These are phyloP conservation scores for Parnassius mnemosyne DNA, from an alignment of 2,888 invertebrate species.

Conservation along the genomic window DNA sequence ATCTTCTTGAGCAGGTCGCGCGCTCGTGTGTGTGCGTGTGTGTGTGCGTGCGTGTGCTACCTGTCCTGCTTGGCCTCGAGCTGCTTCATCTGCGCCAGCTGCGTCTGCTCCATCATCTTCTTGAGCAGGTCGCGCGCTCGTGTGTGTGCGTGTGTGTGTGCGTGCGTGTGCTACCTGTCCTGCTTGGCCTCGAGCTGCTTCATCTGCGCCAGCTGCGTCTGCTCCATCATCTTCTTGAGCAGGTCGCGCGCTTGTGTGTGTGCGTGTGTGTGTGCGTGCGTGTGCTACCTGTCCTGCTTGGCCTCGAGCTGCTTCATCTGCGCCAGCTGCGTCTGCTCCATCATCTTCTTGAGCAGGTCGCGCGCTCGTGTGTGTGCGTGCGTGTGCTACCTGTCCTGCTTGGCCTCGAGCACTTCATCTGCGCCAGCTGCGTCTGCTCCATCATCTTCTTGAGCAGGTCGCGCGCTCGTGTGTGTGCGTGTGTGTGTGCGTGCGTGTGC, in stretches of 20 bases:
- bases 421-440: slow-evolving; percentile 89
- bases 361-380: background rate
- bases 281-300: background rate
- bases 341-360: background rate
- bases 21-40: background rate
- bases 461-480: slow-evolving; percentile 89
- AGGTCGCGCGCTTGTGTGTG: slow-evolving; percentile 82
- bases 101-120: slow-evolving; percentile 90
- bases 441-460: slow-evolving; percentile 87
- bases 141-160: slow-evolving; percentile 78
- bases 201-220: slow-evolving; percentile 90
- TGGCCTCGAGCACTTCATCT: slow-evolving; percentile 93
- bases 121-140: slow-evolving; percentile 86
- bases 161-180: slow-evolving; percentile 81
- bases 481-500: slow-evolving; percentile 64
- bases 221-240: slow-evolving; percentile 88
- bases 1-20: background rate
- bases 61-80: slow-evolving; percentile 89
- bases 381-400: slow-evolving; percentile 80
- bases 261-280: background rate
- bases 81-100: slow-evolving; percentile 92
- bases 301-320: slow-evolving; percentile 1
- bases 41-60: background rate
- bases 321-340: background rate
- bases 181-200: slow-evolving; percentile 95